Evolutionary conservation across 1,140 invertebrate genomes (phyloP), one percentile per base, ranked within the genome.

Genomic region (Bombus affinis): DNA sequence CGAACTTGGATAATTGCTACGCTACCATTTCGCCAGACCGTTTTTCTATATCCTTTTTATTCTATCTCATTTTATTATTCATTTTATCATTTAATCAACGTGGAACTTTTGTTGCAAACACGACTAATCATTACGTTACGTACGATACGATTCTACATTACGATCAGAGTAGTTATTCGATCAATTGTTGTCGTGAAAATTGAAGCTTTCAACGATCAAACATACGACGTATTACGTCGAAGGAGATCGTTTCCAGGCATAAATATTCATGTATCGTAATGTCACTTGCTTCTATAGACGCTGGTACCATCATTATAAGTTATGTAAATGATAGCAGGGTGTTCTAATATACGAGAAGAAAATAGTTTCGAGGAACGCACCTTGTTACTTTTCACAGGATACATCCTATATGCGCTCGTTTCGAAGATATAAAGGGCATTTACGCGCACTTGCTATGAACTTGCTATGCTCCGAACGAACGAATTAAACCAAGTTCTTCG

Each of bases 181-280:
- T 15, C 13, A 18, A 47, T 47, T 0, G 5, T 47, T 5, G 44
- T 1, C 44, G 44, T 15, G 44, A 47, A 47, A 18, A 47, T 47
- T 0, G 18, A 8, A 53, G 6, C 1, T 22, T 22, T 53, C 47
- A 22, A 53, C 47, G 47, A 53, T 53, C 0, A 2, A 53, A 22
- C 5, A 6, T 22, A 53, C 1, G 18, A 8, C 5, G 47, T 53
- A 22, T 53, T 22, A 53, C 18, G 18, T 2, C 0, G 47, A 53
- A 53, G 6, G 18, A 53, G 32, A 32, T 66, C 2, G 15, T 32
- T 47, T 9, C 28, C 0, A 28, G 18, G 10, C 10, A 57, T 76
- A 76, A 76, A 76, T 57, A 76, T 76, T 76, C 59, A 59, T 59
- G 18, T 2, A 13, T 76, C 74, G 57, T 37, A 57, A 28, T 37